These are phyloP conservation scores for Macrostomum lignano DNA, from an alignment of 1,140 invertebrate species.

Conservation along the genomic window DNA sequence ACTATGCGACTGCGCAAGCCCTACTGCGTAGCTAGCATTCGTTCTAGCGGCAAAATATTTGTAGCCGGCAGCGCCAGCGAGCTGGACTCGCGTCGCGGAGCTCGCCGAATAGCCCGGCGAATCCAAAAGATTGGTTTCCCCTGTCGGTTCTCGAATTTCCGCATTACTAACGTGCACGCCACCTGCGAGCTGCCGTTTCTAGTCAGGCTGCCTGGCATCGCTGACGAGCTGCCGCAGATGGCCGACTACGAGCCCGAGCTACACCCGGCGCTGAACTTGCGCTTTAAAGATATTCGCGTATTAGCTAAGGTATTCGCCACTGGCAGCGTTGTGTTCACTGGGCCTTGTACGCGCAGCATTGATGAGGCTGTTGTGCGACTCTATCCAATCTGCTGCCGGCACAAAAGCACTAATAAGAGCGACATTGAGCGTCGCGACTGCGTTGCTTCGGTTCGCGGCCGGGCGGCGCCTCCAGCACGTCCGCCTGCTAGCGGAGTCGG, in stretches of 20 bases:
- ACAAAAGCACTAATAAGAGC: too few species aligned
- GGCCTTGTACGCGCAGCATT: too few species aligned
- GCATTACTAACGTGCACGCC: conserved; percentile 83
- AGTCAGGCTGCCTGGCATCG: conserved; percentile 46
- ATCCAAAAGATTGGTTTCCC: conserved; percentile 69
- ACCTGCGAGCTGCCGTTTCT: conserved; percentile 87
- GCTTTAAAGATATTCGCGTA: conserved; percentile 57
- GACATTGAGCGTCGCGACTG: too few species aligned
- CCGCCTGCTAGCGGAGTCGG: too few species aligned
- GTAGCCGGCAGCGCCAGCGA: too few species aligned
- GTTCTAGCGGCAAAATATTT: conserved; percentile 89
- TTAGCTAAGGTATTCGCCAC: conserved; percentile 91
- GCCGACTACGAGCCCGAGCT: conserved; percentile 66
- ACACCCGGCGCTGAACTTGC: conserved; percentile 83
- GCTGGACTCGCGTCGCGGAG: conserved; percentile 51
- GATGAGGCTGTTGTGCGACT: too few species aligned
- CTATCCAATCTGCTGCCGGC: too few species aligned
- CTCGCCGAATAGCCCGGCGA: conserved; percentile 56
- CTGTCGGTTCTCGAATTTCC: conserved; percentile 61
- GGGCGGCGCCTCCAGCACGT: too few species aligned
- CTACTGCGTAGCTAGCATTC: conserved; percentile 77
- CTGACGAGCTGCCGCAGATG: conserved; percentile 11
- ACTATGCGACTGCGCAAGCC: conserved; percentile 80
- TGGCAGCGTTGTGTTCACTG: conserved; percentile 77
- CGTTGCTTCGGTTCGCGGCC: too few species aligned